Evolutionary conservation across 2,797 vertebrate species (phyloP), one percentile per base, ranked within the genome.

Genomic region (Alcedo atthis): DNA sequence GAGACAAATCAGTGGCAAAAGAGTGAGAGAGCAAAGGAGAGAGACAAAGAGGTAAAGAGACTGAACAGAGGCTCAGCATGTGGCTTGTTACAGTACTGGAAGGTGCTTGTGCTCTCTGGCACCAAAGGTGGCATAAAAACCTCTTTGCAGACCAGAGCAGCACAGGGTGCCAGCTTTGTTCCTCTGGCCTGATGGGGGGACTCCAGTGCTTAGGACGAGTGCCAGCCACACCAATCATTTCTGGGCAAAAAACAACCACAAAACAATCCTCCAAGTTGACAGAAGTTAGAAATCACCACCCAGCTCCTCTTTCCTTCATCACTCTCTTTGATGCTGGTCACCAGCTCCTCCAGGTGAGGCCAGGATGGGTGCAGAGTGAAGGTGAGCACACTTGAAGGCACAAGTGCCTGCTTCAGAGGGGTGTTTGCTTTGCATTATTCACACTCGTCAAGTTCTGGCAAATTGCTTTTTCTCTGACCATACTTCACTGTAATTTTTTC

Each of bases 361-460:
- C 85, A 58, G 69, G 69, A 3, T 12, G 89, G 76, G 54, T 15
- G 76, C 85, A 15, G 46, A 9, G 12, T 14, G 35, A 25, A 57
- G 80, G 66, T 11, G 48, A 58, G 18, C 4, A 2, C 25, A 10
- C 81, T 9, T n/a, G 70, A 35, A 54, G 69, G 70, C 78, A 43
- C 57, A 28, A 84, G 74, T 10, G 77, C 43, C 32, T 2, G 12
- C 87, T 71, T 81, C 90, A 14, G 61, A 15, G 85, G 63, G 83
- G 68, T 77, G 6, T 86, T 88, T 88, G 93, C 92, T 91, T 51
- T 88, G 86, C 75, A 6, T 75, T 94, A 59, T 84, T 92, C 95
- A 77, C 94, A 89, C 95, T 87, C 81, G 37, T 24, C 59, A 3
- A 82, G 77, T 87, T 88, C 90, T 87, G 93, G 95, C 74, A 63